These are phyloP conservation scores for Acleris holmiana DNA, from an alignment of 2,888 invertebrate species.

Conservation along the genomic window DNA sequence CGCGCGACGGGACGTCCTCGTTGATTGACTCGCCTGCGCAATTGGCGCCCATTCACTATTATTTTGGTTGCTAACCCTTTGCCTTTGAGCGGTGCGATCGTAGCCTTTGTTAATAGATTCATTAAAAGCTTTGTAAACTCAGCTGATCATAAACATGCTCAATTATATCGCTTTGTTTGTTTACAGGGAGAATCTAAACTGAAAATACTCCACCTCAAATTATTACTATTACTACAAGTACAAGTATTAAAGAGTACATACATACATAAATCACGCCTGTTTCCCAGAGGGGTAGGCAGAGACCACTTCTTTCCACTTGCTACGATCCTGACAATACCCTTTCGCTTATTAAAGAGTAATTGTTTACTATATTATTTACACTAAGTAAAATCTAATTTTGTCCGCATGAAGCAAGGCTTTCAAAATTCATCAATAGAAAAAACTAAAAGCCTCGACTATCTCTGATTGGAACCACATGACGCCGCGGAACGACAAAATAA, in stretches of 20 bases:
- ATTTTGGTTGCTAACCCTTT: slow-evolving; percentile 39
- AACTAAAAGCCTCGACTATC: slow-evolving; percentile 66
- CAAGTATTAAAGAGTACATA: too few species aligned
- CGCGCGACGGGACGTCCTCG: slow-evolving; percentile 49
- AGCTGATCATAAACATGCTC: slow-evolving; percentile 25
- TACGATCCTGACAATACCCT: too few species aligned
- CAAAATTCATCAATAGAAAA: slow-evolving; percentile 52
- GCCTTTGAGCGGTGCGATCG: slow-evolving; percentile 25
- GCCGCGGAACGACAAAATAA: slow-evolving; percentile 74
- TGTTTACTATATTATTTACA: background rate
- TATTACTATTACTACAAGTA: too few species aligned
- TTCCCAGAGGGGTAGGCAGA: too few species aligned
- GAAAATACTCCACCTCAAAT: background rate
- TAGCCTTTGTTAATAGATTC: slow-evolving; percentile 30
- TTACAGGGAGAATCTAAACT: background rate
- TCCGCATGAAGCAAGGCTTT: background rate
- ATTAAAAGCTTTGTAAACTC: slow-evolving; percentile 28
- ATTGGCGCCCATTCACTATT: slow-evolving; percentile 41
- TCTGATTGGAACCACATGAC: slow-evolving; percentile 83
- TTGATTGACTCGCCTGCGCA: slow-evolving; percentile 39
- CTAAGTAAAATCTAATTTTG: slow-evolving; percentile 2
- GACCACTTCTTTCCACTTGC: too few species aligned
- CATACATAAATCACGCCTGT: too few species aligned
- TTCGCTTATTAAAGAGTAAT: too few species aligned
- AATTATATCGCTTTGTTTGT: background rate